Evolutionary conservation across 2,113 vertebrate species (phyloP).

Genomic region (Pedetes capensis): DNA sequence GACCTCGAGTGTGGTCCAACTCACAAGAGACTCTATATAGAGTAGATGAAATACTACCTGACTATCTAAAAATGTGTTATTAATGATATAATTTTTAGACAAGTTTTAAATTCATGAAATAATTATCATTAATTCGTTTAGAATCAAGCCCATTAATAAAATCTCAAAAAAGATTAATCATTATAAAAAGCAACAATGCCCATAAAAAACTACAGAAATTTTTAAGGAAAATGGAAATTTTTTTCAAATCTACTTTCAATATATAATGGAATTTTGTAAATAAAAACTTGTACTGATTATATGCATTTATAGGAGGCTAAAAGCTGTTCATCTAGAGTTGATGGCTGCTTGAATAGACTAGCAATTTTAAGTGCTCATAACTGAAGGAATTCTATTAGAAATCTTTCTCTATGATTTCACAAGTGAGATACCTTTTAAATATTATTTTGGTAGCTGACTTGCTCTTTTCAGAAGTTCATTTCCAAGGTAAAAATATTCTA

Average conservation of each 20-base stretch:
- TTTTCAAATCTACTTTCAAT: background rate
- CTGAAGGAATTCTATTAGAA: background rate
- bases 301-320: background rate
- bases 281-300: background rate
- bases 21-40: too few relatives aligned
- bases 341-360: background rate
- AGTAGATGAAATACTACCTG: too few relatives aligned
- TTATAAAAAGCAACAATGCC: background rate
- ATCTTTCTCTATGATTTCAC: background rate
- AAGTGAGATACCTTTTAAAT: slow-evolving; percentile 30
- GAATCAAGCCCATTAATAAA: background rate
- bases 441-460: background rate
- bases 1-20: too few relatives aligned
- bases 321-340: background rate
- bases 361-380: background rate
- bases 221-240: background rate
- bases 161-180: background rate
- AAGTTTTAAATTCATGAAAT: slow-evolving; percentile 21
- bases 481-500: background rate
- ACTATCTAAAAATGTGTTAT: too few relatives aligned
- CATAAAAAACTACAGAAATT: background rate
- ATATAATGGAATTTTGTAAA: background rate
- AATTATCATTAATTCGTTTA: background rate
- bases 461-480: background rate
- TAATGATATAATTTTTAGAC: background rate